Conservation (phyloP, 2,888 invertebrate genomes). For the Poecilus cupreus region DNA sequence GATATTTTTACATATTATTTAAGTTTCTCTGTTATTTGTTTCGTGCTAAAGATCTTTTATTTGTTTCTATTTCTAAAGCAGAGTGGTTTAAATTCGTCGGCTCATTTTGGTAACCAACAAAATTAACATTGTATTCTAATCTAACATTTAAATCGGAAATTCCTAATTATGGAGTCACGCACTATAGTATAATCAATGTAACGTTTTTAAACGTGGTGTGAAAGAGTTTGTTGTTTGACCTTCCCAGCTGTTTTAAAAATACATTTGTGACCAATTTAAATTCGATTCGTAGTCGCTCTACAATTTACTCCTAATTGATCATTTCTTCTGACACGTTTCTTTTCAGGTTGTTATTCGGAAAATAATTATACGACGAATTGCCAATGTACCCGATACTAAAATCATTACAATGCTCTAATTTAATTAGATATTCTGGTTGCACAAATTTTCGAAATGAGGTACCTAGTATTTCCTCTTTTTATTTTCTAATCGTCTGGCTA, state of each 20-base stretch:
- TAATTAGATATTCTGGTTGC: no score
- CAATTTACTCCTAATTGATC: background rate
- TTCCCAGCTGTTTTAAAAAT: conserved; percentile 10
- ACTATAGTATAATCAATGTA: background rate
- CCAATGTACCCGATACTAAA: background rate
- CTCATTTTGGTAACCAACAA: background rate
- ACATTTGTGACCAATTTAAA: conserved; percentile 8
- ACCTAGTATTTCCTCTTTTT: no score
- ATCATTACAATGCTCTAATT: no score
- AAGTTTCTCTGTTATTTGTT: no score
- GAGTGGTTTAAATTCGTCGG: background rate
- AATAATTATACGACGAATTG: background rate
- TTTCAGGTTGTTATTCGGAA: background rate
- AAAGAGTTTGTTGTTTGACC: conserved; percentile 37
- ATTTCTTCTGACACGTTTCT: background rate
- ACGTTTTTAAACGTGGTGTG: background rate
- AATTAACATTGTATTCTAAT: conserved; percentile 39
- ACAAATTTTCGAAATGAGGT: no score
- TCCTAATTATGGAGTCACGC: conserved; percentile 22
- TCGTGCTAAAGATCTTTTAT: background rate
- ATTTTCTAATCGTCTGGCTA: background rate
- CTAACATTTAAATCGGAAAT: conserved; percentile 27
- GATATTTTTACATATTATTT: background rate
- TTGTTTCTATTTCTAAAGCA: background rate
- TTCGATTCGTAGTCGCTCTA: background rate